These are phyloP conservation scores for Threskiornis aethiopicus DNA, from an alignment of 2,797 vertebrate species.

Conservation along the genomic window DNA sequence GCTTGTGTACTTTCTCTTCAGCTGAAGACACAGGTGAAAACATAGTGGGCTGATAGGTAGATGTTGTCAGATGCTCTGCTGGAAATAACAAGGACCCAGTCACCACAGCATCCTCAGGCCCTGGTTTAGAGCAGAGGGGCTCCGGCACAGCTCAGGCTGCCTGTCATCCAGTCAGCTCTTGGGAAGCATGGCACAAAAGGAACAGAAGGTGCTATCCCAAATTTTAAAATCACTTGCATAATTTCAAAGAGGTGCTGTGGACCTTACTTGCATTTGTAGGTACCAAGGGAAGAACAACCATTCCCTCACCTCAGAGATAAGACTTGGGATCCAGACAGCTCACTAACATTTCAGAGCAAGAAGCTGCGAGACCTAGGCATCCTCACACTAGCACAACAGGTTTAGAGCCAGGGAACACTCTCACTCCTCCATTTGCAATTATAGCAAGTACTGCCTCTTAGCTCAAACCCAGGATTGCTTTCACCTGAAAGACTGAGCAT, in stretches of 20 bases:
- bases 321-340: background rate
- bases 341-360: background rate
- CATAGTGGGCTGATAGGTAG: background rate
- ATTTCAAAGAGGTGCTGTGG: background rate
- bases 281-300: background rate
- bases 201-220: background rate
- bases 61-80: background rate
- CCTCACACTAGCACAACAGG: background rate
- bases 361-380: background rate
- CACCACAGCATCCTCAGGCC: background rate
- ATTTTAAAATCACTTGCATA: background rate
- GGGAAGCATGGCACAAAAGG: background rate
- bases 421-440: background rate
- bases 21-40: background rate
- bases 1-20: conserved; percentile 67
- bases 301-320: background rate
- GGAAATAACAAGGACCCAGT: background rate
- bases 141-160: background rate
- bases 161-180: background rate
- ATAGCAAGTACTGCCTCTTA: background rate
- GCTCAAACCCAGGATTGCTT: background rate
- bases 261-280: background rate
- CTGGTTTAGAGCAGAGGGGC: background rate
- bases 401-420: background rate
- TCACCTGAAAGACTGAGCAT: background rate